A percentile compares a stretch with the other conserved stretches of the same genome.
phyloP scores from a whole-genome alignment of 2,113 vertebrate genomes.

The Chionomys nivalis region DNA sequence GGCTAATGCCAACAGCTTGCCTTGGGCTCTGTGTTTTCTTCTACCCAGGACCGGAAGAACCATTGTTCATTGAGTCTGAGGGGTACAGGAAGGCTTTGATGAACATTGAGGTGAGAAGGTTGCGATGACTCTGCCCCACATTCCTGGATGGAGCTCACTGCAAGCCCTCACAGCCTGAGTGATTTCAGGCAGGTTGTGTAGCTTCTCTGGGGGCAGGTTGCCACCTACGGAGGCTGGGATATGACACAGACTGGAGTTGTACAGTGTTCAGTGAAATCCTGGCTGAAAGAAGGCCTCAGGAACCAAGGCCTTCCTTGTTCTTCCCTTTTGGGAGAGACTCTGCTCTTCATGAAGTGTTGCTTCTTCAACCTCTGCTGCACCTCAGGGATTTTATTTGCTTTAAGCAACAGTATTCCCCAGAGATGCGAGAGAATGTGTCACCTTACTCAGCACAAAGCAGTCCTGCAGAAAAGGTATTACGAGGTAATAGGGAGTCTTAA shows the following conservation, averaged over 20 bases:
- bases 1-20: background rate
- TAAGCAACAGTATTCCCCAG: background rate
- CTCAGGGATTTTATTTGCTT: conserved; percentile 50
- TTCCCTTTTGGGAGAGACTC: background rate
- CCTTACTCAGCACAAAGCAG: background rate
- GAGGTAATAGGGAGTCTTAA: background rate
- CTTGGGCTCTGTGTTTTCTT: background rate
- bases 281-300: background rate
- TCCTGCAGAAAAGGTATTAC: background rate
- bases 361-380: conserved; percentile 7
- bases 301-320: background rate
- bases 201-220: background rate
- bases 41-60: background rate
- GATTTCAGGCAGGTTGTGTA: conserved; percentile 14
- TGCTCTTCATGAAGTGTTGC: background rate
- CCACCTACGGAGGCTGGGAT: conserved; percentile 6
- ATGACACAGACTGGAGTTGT: background rate
- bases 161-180: background rate
- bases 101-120: background rate
- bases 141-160: conserved; percentile 1
- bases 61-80: background rate
- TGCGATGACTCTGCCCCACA: background rate
- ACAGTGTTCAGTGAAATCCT: background rate
- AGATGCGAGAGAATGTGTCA: background rate
- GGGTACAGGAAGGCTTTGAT: background rate